Percentiles rank a stretch among this genome's conserved stretches.
Evolutionary conservation across 2,888 invertebrate genomes (phyloP).

Genomic region (Drosophila pegasa): DNA sequence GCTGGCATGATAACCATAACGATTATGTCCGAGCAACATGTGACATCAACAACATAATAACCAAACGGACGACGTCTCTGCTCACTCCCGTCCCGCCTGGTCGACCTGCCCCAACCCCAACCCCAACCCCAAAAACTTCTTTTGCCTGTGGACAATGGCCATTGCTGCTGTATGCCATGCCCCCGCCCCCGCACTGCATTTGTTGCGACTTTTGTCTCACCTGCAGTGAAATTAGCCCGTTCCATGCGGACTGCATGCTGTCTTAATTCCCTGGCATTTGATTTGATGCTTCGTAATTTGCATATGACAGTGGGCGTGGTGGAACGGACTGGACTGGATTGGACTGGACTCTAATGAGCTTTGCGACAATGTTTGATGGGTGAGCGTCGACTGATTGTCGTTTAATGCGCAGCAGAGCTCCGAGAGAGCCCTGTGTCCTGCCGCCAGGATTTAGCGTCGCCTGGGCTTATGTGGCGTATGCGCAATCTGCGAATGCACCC

Average conservation of each 20-base stretch:
- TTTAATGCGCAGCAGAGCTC: slow-evolving; percentile 29
- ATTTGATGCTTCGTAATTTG: slow-evolving; percentile 53
- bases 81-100: not conserved
- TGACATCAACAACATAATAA: slow-evolving; percentile 60
- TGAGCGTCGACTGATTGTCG: slow-evolving; percentile 49
- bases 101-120: not conserved
- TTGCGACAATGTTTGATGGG: slow-evolving; percentile 26
- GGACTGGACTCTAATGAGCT: slow-evolving; percentile 35
- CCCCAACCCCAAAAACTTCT: not conserved
- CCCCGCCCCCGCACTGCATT: slow-evolving; percentile 25
- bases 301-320: slow-evolving; percentile 32
- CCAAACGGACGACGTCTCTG: slow-evolving; percentile 19
- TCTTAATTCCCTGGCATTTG: slow-evolving; percentile 31
- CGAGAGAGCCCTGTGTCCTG: not conserved
- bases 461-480: slow-evolving; percentile 41
- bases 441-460: not conserved
- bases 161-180: slow-evolving; percentile 22
- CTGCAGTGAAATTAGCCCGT: slow-evolving; percentile 55
- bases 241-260: slow-evolving; percentile 43
- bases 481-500: slow-evolving; percentile 38
- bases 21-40: slow-evolving; percentile 69
- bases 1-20: slow-evolving; percentile 54
- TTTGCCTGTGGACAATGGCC: slow-evolving; percentile 26
- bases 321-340: not conserved
- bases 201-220: slow-evolving; percentile 40